These are phyloP conservation scores for Diaprepes abbreviatus DNA, from an alignment of 2,888 invertebrate genomes.

Conservation along the genomic window DNA sequence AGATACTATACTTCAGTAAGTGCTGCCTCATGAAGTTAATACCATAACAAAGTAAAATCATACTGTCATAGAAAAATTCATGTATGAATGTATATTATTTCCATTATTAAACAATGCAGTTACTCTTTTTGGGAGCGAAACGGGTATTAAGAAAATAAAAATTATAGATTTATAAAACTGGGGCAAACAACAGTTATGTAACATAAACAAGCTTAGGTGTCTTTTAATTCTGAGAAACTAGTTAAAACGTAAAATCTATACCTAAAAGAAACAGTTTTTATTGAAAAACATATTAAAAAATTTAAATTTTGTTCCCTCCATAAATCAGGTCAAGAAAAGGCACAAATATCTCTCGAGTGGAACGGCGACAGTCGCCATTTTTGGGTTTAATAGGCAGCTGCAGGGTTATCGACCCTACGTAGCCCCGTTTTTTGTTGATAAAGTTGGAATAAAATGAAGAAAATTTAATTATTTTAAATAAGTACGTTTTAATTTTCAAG, in stretches of 20 bases:
- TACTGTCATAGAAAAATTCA: too few relatives aligned
- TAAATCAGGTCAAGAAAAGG: background rate
- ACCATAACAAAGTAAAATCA: too few relatives aligned
- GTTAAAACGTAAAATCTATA: too few relatives aligned
- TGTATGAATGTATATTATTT: too few relatives aligned
- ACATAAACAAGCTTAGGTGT: background rate
- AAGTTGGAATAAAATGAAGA: background rate
- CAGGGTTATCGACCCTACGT: slow-evolving; percentile 39
- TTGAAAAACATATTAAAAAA: background rate
- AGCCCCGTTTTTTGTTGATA: background rate
- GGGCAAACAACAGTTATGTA: slow-evolving; percentile 12
- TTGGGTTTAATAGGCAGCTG: slow-evolving; percentile 41
- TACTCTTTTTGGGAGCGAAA: too few relatives aligned
- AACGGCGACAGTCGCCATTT: slow-evolving; percentile 41
- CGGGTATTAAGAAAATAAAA: background rate
- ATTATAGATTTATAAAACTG: background rate
- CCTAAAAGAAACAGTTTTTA: background rate
- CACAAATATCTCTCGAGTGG: background rate
- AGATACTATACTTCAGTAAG: too few relatives aligned
- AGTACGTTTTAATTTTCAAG: slow-evolving; percentile 26
- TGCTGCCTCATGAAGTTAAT: too few relatives aligned
- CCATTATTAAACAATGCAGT: too few relatives aligned
- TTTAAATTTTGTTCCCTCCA: slow-evolving; percentile 36
- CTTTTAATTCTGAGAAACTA: too few relatives aligned
- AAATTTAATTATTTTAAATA: slow-evolving; percentile 11